Base-by-base conservation (phyloP, 2,888 invertebrate genomes). In the Heteromurus nitidus region DNA sequence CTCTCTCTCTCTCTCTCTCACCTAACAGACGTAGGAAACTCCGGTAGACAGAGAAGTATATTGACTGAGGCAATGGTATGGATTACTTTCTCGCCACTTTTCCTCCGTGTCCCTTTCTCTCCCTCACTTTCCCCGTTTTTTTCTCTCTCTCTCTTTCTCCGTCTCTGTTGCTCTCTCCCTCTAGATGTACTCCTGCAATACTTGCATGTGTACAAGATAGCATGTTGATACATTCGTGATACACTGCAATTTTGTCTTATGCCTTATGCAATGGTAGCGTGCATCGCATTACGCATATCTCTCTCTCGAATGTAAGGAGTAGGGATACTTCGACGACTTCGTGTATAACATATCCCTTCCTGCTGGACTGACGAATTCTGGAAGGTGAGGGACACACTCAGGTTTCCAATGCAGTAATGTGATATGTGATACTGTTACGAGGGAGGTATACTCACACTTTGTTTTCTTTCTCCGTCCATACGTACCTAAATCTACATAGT, bases 201-300 rank as follows among this genome's bases (percentile, higher is more conserved):
- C n/a, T n/a, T n/a, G n/a, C n/a, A n/a, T n/a, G n/a, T n/a, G n/a
- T n/a, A n/a, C n/a, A n/a, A n/a, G n/a, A n/a, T n/a, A n/a, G n/a
- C n/a, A n/a, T n/a, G 36, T 36, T 36, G 36, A 13, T 47, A 16
- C 3, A 47, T 5, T 16, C 11, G 16, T 3, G 16, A 3, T n/a
- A 13, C 47, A 47, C 47, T 47, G 47, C 47, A 47, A n/a, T 47
- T 47, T 9, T 36, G n/a, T 36, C 36, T 36, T n/a, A 3, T 11
- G 47, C n/a, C 47, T 47, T 47, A 47, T 47, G 47, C n/a, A 47
- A 47, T 47, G n/a, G n/a, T 16, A 47, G 7, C 47, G 47, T 47
- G 47, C 13, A 13, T 13, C 7, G n/a, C 47, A 47, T n/a, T 5
- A 47, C 7, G 47, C n/a, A n/a, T n/a, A n/a, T n/a, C n/a, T n/a